Evolutionary conservation across 2,888 invertebrate genomes (phyloP), one percentile per base, ranked within the genome.

Genomic region (Sphecodes monilicornis): DNA sequence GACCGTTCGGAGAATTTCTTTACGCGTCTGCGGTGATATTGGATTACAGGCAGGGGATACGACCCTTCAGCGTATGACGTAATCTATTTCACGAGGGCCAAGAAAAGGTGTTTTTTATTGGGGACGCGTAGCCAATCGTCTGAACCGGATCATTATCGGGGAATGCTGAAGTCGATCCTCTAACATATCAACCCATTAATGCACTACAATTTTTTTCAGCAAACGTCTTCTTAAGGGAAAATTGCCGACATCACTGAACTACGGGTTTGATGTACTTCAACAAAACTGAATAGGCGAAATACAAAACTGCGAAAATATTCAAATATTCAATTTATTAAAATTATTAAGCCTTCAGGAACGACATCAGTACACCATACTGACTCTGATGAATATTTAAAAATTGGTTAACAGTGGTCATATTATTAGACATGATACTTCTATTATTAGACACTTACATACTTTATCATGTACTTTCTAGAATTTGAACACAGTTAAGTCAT

Each of bases 1-100:
- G 54, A 66, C 16, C 76, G 73, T 46, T 76, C 41, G 41, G 36
- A 22, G 64, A 76, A 78, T 69, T 85, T 39, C 68, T 69, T 32
- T 54, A 16, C 11, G 46, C 64, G 36, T 32, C 71, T 39, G 39
- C 60, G 66, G 68, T 72, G 32, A n/a, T 64, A 64, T 77, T 74
- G 50, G 70, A 77, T 84, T 84, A 81, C 73, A 36, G 69, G 13
- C 64, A 16, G 41, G 16, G 41, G 29, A 46, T 29, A 29, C 39
- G 43, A 50, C 57, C 41, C 69, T 29, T 41, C n/a, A 3, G 16
- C 29, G 29, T 54, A 54, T 36, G 64, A 50, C 13, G 29, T 16
- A 46, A 71, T 78, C 78, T 46, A 78, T 75, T 84, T 76, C 66
- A 26, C 46, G 22, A 11, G 68, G 18, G 32, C 5, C 10, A 18